A percentile compares a stretch with the other conserved stretches of the same genome.
phyloP scores from a whole-genome alignment of 2,888 invertebrate species.

The Xestia ashworthii region DNA sequence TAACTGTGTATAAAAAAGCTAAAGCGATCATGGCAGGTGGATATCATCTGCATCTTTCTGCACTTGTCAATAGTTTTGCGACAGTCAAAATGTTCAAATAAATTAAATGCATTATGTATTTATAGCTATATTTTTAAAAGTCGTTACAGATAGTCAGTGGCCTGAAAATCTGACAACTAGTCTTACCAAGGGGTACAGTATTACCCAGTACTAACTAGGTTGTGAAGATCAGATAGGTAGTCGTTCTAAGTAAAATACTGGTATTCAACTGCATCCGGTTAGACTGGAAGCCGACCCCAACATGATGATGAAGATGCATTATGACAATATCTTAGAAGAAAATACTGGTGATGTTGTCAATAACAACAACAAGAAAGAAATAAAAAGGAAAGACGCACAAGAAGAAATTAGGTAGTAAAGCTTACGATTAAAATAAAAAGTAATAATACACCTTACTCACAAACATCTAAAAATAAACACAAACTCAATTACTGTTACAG shows the following conservation, averaged over 20 bases:
- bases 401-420: too few species aligned
- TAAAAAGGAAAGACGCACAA: neutral
- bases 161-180: too few species aligned
- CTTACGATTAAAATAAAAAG: neutral
- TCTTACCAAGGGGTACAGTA: too few species aligned
- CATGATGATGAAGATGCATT: neutral
- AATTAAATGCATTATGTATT: neutral
- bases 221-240: too few species aligned
- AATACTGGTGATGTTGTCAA: neutral
- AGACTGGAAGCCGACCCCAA: too few species aligned
- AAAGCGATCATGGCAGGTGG: neutral
- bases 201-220: too few species aligned
- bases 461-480: constrained; percentile 3
- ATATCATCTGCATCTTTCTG: neutral
- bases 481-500: neutral
- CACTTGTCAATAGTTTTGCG: neutral
- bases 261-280: too few species aligned
- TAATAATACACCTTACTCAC: neutral
- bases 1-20: neutral
- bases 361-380: neutral
- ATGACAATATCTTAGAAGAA: neutral
- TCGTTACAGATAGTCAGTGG: too few species aligned
- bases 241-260: too few species aligned
- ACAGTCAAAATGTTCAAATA: neutral
- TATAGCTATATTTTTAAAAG: too few species aligned